Evolutionary conservation across 2,888 invertebrate genomes (phyloP), one percentile per base, ranked within the genome.

Genomic region (Andrena marginata): DNA sequence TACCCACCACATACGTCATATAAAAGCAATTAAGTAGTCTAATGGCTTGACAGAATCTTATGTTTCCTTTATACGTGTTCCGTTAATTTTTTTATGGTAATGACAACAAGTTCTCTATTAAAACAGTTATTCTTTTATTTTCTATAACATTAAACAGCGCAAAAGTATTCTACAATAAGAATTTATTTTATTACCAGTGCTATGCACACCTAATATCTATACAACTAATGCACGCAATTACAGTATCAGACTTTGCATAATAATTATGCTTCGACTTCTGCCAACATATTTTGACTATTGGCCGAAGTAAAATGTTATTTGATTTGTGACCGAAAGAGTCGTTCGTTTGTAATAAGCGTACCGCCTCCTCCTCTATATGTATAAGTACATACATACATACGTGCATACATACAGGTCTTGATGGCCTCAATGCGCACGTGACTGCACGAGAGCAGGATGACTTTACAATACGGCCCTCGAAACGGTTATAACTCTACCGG

Each of bases 361-460:
- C 92, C 86, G 86, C 86, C 92, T 92, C 92, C 92, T 92, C 91
- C 91, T 92, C 90, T 91, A 92, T 92, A 91, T 91, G 90, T 91
- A 90, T 91, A 89, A 42, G 4, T 16, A 16, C 42, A 16, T 16
- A 42, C 42, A 16, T 16, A 42, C 42, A 16, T 4, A 42, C 13
- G 13, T 13, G 3, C 13, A 42, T 16, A 16, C 42, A 5, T 16
- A 16, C 16, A 16, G 16, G 42, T 85, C 84, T 90, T 89, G 90
- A 85, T 84, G 82, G 85, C 20, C 82, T 86, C 85, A 78, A 86
- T 86, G 88, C 81, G 81, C 79, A 81, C 84, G 80, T 77, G 82
- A 79, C 78, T 73, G 77, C 79, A 59, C 51, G 63, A 51, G 72
- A 84, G 67, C 68, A 80, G 67, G 80, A 77, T 71, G 82, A 82